Base-by-base conservation (phyloP, 2,888 invertebrate genomes). In the Phorcus lineatus region DNA sequence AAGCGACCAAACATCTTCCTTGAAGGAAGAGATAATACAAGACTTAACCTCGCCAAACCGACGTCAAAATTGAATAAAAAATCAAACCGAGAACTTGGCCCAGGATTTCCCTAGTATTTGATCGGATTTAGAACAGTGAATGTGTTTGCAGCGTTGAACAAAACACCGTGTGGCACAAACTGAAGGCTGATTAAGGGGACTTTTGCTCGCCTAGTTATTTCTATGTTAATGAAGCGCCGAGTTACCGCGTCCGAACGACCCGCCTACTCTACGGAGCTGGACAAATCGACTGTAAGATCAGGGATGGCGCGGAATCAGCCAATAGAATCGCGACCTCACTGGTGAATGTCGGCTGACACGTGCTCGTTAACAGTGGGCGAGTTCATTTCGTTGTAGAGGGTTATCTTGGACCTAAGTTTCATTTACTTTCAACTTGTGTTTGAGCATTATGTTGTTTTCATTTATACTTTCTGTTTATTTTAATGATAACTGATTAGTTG, bases 281-380 rank as follows among this genome's bases (percentile, higher is more conserved):
- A 47, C 47, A 47, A 47, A 47, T 47, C 47, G 47, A 47, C 47
- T 47, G 47, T 31, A 24, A 17, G 31, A 70, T 31, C 31, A 70
- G 70, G 19, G 36, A 70, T 31, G 40, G 57, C 22, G 70, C 47
- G 67, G 55, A 57, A 77, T 31, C 77, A 52, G 28, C 74, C 74
- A 78, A 79, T 77, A 40, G 74, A 52, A 31, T 74, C 55, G 31
- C 54, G 28, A 70, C 36, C 53, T 36, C 40, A 79, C 74, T 76
- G 80, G 75, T 80, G 80, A 80, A 74, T 77, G 52, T 54, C 66
- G 62, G 57, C 55, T 78, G 77, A 74, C 82, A 82, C 82, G 82
- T 77, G 82, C 74, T 77, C 40, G 75, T 53, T 79, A 81, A 79
- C 67, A 67, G 75, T 67, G 47, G 81, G 36, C 78, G 75, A 66